A percentile compares a stretch with the other conserved stretches of the same genome.
These are phyloP conservation scores for Aporrectodea caliginosa DNA, from an alignment of 1,140 invertebrate genomes.

Conservation along the genomic window DNA sequence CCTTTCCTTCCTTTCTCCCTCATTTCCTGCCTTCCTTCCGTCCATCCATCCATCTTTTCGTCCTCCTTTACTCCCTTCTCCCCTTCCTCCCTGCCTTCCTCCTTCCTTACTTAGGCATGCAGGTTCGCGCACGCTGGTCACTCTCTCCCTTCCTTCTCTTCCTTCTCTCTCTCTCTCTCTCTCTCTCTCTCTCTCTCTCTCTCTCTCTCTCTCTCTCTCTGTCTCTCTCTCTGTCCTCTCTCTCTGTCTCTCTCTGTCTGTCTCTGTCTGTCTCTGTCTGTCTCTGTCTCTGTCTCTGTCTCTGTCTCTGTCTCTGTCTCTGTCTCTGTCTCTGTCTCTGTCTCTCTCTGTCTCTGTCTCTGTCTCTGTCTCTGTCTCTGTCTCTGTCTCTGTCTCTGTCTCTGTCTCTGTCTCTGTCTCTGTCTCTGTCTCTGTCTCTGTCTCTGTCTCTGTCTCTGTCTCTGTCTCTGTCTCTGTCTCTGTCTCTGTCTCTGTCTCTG, in stretches of 20 bases:
- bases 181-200: too few species aligned
- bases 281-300: background rate
- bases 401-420: background rate
- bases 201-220: too few species aligned
- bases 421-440: background rate
- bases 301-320: background rate
- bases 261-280: background rate
- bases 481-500: background rate
- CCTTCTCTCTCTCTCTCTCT: too few species aligned
- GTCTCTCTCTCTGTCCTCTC: background rate
- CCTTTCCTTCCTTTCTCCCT: too few species aligned
- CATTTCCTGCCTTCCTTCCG: too few species aligned
- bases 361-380: background rate
- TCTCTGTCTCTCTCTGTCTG: background rate
- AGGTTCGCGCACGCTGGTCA: too few species aligned
- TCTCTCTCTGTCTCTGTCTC: background rate
- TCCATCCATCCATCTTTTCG: too few species aligned
- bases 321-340: background rate
- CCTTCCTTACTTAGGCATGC: too few species aligned
- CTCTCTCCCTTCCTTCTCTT: too few species aligned
- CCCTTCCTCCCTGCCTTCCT: too few species aligned
- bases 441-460: background rate
- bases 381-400: background rate
- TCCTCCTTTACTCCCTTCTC: too few species aligned
- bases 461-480: background rate